A percentile compares a stretch with the other conserved stretches of the same genome.
Conservation (phyloP, 1,140 invertebrate species). For the Macrotrachela quadricornifera region DNA sequence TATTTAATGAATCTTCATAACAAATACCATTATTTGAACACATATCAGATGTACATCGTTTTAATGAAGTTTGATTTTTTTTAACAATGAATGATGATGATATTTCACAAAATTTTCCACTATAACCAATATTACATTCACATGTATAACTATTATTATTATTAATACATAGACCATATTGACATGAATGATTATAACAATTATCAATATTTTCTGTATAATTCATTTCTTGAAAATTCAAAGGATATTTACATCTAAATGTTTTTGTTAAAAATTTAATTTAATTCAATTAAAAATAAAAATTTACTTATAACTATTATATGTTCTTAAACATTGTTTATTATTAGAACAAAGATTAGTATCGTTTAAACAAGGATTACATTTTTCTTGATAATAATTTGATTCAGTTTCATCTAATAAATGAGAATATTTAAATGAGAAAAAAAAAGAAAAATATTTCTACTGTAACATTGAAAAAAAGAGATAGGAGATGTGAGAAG, state of each 20-base stretch:
- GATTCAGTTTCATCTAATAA: too few relatives aligned
- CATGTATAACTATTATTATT: conserved; percentile 76
- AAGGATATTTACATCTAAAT: conserved; percentile 52
- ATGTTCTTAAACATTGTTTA: conserved; percentile 23
- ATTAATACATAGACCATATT: conserved; percentile 74
- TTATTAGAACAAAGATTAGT: conserved; percentile 58
- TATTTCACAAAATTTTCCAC: conserved; percentile 73
- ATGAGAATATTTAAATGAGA: too few relatives aligned
- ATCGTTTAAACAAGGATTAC: conserved; percentile 40
- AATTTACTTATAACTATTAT: too few relatives aligned
- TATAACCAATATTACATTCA: conserved; percentile 67
- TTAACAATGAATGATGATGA: too few relatives aligned
- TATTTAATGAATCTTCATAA: too few relatives aligned
- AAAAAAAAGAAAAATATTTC: conserved; percentile 11
- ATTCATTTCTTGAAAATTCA: conserved; percentile 61
- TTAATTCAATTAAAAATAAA: too few relatives aligned
- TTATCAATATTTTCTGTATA: conserved; percentile 63
- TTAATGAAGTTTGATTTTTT: too few relatives aligned
- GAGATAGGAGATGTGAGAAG: conserved; percentile 68
- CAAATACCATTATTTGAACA: too few relatives aligned
- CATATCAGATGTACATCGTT: too few relatives aligned
- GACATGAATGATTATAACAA: conserved; percentile 65
- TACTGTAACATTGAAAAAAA: conserved; percentile 63
- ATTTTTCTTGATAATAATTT: conserved; percentile 38
- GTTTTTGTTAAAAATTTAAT: too few relatives aligned